phyloP scores from a whole-genome alignment of 2,797 vertebrate genomes.

The Mormyrus proboscirostris region DNA sequence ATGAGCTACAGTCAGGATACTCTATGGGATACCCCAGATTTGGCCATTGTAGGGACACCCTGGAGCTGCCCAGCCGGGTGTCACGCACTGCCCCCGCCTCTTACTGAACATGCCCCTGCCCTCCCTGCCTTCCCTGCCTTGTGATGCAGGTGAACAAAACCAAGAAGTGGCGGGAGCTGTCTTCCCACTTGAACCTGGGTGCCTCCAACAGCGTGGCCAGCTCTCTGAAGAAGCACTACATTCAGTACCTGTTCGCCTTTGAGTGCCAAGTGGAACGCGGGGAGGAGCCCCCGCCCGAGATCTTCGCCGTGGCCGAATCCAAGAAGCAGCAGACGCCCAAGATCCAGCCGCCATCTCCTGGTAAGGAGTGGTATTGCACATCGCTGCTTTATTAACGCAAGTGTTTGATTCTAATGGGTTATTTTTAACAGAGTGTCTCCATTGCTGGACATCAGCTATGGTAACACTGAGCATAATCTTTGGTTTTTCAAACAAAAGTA shows the following conservation, averaged over 20 bases:
- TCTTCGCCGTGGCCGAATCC: constrained; percentile 77
- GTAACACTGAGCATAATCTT: neutral
- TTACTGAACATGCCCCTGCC: neutral
- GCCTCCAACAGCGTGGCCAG: constrained; percentile 89
- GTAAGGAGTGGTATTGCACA: constrained; percentile 55
- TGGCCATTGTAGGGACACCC: neutral
- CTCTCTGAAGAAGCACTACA: constrained; percentile 94
- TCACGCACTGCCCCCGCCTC: neutral
- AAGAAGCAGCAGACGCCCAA: constrained; percentile 80
- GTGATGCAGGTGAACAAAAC: constrained; percentile 86
- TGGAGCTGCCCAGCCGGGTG: neutral
- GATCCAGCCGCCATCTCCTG: constrained; percentile 92
- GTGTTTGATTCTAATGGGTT: neutral
- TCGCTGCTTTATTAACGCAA: neutral
- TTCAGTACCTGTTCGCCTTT: constrained; percentile 91
- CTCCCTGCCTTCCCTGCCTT: neutral
- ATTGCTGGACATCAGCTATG: neutral
- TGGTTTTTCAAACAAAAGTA: neutral
- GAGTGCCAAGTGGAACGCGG: constrained; percentile 93
- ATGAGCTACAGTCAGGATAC: neutral
- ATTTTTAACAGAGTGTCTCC: neutral
- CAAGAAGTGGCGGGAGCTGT: constrained; percentile 93
- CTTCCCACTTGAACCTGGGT: constrained; percentile 77
- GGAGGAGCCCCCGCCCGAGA: constrained; percentile 86
- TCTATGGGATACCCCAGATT: neutral